Evolutionary conservation across 1,140 invertebrate genomes (phyloP).

Genomic region (Triops cancriformis): DNA sequence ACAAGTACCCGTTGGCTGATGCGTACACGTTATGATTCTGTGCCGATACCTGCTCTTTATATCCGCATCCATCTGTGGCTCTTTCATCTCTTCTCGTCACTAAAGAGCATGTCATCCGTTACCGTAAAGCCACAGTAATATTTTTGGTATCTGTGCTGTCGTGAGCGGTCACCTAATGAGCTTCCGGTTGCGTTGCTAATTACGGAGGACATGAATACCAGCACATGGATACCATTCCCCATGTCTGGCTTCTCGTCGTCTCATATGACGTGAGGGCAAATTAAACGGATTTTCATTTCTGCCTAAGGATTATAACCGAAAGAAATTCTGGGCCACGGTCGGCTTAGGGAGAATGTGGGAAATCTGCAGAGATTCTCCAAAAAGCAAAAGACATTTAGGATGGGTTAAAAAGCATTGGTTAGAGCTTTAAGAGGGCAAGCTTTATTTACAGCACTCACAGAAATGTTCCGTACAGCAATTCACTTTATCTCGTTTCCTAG

Average conservation of each 20-base stretch:
- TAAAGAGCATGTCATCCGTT: background rate
- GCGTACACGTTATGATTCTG: background rate
- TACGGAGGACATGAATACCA: background rate
- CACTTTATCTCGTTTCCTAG: background rate
- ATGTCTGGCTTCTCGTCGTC: background rate
- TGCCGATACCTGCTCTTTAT: background rate
- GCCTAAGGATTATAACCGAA: background rate
- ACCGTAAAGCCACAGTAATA: background rate
- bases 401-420: background rate
- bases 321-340: background rate
- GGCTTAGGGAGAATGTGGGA: background rate
- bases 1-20: no score
- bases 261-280: background rate
- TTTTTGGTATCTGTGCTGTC: background rate
- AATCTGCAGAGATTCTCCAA: background rate
- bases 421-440: no score
- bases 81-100: background rate
- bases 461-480: background rate
- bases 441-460: background rate
- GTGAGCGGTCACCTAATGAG: slow-evolving; percentile 9
- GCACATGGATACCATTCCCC: background rate
- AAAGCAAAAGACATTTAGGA: no score
- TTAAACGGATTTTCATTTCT: background rate
- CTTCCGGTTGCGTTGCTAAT: background rate
- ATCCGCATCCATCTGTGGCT: background rate